A percentile compares a stretch with the other conserved stretches of the same genome.
Evolutionary conservation across 2,797 vertebrate genomes (phyloP).

Genomic region (Ptychobarbus kaznakovi): DNA sequence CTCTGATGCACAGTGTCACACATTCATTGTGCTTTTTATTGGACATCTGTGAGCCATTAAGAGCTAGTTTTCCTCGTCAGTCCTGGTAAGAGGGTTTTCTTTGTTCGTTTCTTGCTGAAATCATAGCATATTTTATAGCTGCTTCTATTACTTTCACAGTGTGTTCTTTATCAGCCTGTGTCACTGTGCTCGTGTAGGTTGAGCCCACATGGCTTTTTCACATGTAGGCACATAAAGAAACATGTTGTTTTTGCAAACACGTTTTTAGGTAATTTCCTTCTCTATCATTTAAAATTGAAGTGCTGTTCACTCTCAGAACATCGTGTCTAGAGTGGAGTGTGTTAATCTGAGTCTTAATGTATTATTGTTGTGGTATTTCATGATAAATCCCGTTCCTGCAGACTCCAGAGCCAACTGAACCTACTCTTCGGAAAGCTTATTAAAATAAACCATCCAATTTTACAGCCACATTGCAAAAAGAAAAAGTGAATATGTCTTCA

Average conservation of each 20-base stretch:
- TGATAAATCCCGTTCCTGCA: slow-evolving; percentile 7
- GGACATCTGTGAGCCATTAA: neutral
- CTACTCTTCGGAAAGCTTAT: slow-evolving; percentile 63
- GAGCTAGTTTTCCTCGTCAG: neutral
- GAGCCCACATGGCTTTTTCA: neutral
- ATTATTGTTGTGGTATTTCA: slow-evolving; percentile 31
- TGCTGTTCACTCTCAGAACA: slow-evolving; percentile 2
- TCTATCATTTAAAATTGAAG: neutral
- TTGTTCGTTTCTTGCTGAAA: neutral
- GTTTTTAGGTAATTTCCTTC: neutral
- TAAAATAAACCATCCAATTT: slow-evolving; percentile 68
- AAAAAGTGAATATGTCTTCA: neutral
- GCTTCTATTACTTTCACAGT: neutral
- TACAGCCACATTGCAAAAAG: slow-evolving; percentile 47
- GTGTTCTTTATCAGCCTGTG: neutral
- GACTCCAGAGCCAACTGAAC: slow-evolving; percentile 62
- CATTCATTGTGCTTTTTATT: neutral
- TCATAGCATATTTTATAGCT: neutral
- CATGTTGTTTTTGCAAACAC: neutral
- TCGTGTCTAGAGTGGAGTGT: slow-evolving; percentile 3
- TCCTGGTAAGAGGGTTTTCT: neutral
- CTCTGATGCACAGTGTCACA: neutral
- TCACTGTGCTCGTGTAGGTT: neutral
- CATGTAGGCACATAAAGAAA: neutral
- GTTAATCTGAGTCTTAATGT: slow-evolving; percentile 22